Percentiles rank a stretch among this genome's conserved stretches.
Conservation (phyloP, 2,888 invertebrate species). For the Mesorhabditis spiculigera region DNA sequence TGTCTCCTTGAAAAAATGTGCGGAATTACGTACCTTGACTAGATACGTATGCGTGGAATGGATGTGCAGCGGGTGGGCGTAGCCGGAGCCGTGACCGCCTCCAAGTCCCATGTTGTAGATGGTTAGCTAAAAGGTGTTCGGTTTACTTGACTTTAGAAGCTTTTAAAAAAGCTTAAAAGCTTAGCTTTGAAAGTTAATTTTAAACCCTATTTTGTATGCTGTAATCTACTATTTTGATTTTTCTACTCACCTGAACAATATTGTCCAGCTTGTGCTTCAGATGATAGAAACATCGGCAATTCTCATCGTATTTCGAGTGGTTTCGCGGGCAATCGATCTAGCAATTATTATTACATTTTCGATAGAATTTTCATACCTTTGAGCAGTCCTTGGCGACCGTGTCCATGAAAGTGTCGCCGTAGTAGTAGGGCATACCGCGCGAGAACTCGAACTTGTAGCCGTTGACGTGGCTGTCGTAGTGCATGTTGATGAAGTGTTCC, state of each 20-base stretch:
- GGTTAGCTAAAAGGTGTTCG: conserved; percentile 28
- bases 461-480: conserved; percentile 50
- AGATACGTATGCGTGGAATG: conserved; percentile 53
- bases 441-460: conserved; percentile 44
- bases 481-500: conserved; percentile 54
- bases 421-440: conserved; percentile 49
- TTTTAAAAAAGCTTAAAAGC: too few species aligned
- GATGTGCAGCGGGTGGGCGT: conserved; percentile 50
- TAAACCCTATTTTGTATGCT: too few species aligned
- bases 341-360: too few species aligned
- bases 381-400: conserved; percentile 29
- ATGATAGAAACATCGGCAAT: conserved; percentile 50
- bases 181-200: too few species aligned
- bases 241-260: conserved; percentile 51
- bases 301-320: conserved; percentile 27
- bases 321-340: conserved; percentile 14
- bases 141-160: too few species aligned
- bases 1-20: too few species aligned
- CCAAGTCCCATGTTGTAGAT: conserved; percentile 54
- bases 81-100: conserved; percentile 24
- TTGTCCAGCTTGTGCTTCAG: conserved; percentile 42
- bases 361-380: too few species aligned
- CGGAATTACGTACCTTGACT: conserved; percentile 44
- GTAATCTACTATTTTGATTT: too few species aligned
- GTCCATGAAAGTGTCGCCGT: conserved; percentile 29